Percentiles rank a stretch among this genome's conserved stretches.
Conservation (phyloP, 2,888 invertebrate genomes). For the Peribatodes rhomboidaria region DNA sequence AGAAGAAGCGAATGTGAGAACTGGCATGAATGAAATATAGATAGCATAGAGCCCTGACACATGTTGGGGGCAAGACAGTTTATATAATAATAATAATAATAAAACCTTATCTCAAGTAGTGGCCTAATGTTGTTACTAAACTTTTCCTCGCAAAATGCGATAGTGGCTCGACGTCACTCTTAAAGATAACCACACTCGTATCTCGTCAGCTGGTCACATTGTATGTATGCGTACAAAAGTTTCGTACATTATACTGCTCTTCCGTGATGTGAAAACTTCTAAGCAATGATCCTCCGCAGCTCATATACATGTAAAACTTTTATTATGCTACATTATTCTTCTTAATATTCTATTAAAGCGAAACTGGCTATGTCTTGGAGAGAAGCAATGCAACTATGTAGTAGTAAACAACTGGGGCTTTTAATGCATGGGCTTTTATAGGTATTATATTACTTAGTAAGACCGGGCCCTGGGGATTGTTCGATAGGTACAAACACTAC, state of each 20-base stretch:
- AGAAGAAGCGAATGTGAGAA: no score
- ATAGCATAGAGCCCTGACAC: no score
- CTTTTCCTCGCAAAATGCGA: not conserved
- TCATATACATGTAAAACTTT: not conserved
- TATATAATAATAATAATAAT: no score
- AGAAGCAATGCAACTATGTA: slow-evolving; percentile 16
- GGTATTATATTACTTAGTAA: no score
- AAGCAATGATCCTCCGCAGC: not conserved
- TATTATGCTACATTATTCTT: slow-evolving; percentile 4
- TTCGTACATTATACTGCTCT: not conserved
- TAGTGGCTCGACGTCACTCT: not conserved
- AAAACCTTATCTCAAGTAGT: no score
- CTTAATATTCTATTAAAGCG: slow-evolving; percentile 17
- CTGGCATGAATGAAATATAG: no score
- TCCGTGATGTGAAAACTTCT: slow-evolving; percentile 6
- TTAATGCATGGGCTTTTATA: not conserved
- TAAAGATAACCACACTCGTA: no score
- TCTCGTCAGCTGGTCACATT: not conserved
- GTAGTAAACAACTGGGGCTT: slow-evolving; percentile 20
- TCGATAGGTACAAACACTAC: no score
- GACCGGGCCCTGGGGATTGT: no score
- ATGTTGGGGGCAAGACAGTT: no score
- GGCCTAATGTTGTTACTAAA: not conserved
- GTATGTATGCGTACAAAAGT: not conserved
- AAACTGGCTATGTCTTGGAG: not conserved